Evolutionary conservation across 2,888 invertebrate species (phyloP), one percentile per base, ranked within the genome.

Genomic region (Monochamus alternatus): DNA sequence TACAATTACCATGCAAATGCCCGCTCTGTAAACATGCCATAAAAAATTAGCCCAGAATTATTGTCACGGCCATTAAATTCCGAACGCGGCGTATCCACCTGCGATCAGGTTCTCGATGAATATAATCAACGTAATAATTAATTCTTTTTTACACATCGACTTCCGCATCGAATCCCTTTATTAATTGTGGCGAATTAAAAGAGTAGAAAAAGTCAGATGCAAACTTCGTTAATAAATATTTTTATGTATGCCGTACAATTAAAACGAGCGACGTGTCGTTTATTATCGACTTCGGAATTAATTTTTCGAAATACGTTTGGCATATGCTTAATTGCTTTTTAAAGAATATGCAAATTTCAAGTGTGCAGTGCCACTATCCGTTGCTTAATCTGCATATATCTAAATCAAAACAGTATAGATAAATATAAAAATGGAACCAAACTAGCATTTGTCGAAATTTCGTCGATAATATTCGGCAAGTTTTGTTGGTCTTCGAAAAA

Each of bases 91-190:
- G 47, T 47, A 60, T 69, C 69, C 69, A 69, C 69, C 69, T 69
- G 69, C 69, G 58, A 69, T 69, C 60, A 31, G 69, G 60, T 47
- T 44, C 31, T 60, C 69, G 69, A 58, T 60, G 60, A 44, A 69
- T 69, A 69, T 69, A 69, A 69, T 69, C 69, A 60, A 69, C 69
- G 59, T 60, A 47, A 69, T 69, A 60, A 69, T 69, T 69, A 69
- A 69, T 60, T 69, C 60, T 59, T 69, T 69, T 69, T 60, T 69
- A 69, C 69, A 60, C 69, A 69, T 60, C 69, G 69, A 38, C 69
- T 69, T 60, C 60, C 69, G 60, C 68, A 68, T 68, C 60, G 38
- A 30, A 58, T 55, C 69, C 60, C 69, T n/a, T 60, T 69, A 69
- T 69, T 69, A 69, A 69, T 69, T 62, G 60, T 31, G 22, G 60